Base-by-base conservation (phyloP, 2,888 invertebrate species). In the Megastigmus dorsalis region DNA sequence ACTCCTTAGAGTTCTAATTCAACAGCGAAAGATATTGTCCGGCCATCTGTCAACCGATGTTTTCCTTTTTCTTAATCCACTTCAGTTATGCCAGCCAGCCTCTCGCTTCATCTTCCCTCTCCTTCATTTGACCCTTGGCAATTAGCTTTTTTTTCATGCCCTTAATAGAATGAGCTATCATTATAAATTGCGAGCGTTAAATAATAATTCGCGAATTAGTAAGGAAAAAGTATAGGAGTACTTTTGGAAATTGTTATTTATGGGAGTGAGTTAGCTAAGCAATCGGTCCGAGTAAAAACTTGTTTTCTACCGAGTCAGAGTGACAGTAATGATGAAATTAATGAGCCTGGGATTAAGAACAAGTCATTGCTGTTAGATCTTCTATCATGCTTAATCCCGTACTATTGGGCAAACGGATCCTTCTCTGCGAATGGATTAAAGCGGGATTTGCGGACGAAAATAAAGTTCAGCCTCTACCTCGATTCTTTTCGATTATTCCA, bases 301-400 rank as follows among this genome's bases (percentile, higher is more conserved):
- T 52, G 50, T 43, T 69, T 38, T 30, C n/a, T 69, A 52, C 3
- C 72, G 59, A 65, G 67, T 72, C 54, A 45, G 70, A 72, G 20
- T 13, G 67, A 59, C 68, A 63, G 36, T 65, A 77, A 76, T 75
- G 77, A 74, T 62, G 77, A 79, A 80, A 83, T 83, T 80, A 80
- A 82, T 80, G 79, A 75, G 76, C 57, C 70, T 65, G 59, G 73
- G 77, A 65, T 63, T 43, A 66, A 74, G 65, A 75, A 78, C 15
- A 78, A 77, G 75, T 78, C 75, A 80, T 81, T 76, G 76, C 63
- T 72, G 74, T 26, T 26, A 75, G 76, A 79, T 78, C 75, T 77
- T 80, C 78, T 79, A 78, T 71, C 77, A 75, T 67, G 60, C 71
- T 43, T 74, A 74, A 76, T 77, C 76, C 76, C 75, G 65, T 62